phyloP scores from a whole-genome alignment of 2,888 invertebrate genomes.

The Dicranocentrus wangi region DNA sequence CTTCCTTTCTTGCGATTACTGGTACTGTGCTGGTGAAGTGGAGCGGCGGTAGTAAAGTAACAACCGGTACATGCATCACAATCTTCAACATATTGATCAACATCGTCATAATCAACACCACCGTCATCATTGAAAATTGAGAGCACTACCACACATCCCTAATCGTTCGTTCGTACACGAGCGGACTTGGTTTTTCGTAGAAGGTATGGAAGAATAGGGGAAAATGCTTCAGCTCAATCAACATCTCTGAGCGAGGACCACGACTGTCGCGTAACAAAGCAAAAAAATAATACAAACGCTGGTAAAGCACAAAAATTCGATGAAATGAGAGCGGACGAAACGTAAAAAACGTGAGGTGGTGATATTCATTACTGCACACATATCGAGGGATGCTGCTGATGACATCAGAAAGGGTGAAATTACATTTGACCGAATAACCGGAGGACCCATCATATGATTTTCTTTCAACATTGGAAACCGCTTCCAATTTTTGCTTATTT shows the following conservation, averaged over 20 bases:
- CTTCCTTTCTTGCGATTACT: slow-evolving; percentile 12
- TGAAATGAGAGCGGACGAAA: slow-evolving; percentile 30
- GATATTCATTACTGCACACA: background rate
- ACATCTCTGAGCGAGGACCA: slow-evolving; percentile 18
- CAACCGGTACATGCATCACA: background rate
- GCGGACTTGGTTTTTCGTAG: too few species aligned
- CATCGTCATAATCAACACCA: slow-evolving; percentile 15
- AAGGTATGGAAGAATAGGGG: slow-evolving; percentile 4
- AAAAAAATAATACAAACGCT: slow-evolving; percentile 17
- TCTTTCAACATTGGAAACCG: background rate
- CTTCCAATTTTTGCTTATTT: slow-evolving; percentile 11
- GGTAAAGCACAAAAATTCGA: slow-evolving; percentile 29
- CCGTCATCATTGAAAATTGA: slow-evolving; percentile 39
- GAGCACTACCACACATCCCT: slow-evolving; percentile 19
- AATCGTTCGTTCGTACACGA: background rate
- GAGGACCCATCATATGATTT: slow-evolving; percentile 7
- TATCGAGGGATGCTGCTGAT: background rate
- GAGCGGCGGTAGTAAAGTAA: background rate
- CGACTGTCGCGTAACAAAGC: background rate
- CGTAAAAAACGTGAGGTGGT: slow-evolving; percentile 10
- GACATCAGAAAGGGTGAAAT: slow-evolving; percentile 28
- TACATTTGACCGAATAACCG: slow-evolving; percentile 28
- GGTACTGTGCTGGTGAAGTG: slow-evolving; percentile 1
- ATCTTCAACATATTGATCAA: slow-evolving; percentile 32
- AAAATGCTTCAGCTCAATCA: slow-evolving; percentile 31